These are phyloP conservation scores for Gastracanthus pulcherrimus DNA, from an alignment of 2,888 invertebrate species.

Conservation along the genomic window DNA sequence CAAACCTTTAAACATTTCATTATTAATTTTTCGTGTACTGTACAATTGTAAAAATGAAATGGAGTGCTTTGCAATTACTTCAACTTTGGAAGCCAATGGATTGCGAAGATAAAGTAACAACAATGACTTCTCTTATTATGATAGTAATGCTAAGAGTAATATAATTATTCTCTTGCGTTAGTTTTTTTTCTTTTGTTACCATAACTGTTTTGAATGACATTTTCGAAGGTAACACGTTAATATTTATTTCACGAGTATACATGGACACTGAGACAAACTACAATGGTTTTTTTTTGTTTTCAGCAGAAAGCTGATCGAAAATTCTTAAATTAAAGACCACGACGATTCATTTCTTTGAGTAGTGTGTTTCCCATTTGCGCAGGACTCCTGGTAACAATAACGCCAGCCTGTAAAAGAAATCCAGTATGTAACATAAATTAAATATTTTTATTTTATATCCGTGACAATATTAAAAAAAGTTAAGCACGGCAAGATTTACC, in stretches of 20 bases:
- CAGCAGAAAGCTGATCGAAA: conserved; percentile 52
- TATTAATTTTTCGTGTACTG: conserved; percentile 46
- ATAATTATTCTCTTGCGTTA: conserved; percentile 40
- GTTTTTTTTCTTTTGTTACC: conserved; percentile 1
- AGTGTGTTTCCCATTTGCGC: conserved; percentile 97
- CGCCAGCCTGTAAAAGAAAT: conserved; percentile 84
- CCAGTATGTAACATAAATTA: neutral
- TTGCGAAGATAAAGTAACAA: conserved; percentile 37
- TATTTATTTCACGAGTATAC: conserved; percentile 69
- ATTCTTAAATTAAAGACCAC: conserved; percentile 78
- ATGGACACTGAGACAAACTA: conserved; percentile 71
- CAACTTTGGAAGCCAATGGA: conserved; percentile 43
- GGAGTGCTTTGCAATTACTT: conserved; percentile 33
- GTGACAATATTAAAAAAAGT: neutral
- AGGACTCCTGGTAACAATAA: conserved; percentile 95
- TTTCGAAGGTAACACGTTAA: conserved; percentile 39
- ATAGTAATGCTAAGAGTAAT: conserved; percentile 48
- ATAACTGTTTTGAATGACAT: conserved; percentile 30
- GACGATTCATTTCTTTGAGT: conserved; percentile 92
- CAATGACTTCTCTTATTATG: conserved; percentile 42
- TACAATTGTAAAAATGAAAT: conserved; percentile 56
- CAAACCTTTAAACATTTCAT: conserved; percentile 41
- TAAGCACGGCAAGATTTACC: too few relatives aligned
- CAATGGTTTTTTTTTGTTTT: conserved; percentile 65
- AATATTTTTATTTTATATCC: neutral